These are phyloP conservation scores for Cataglyphis rosenhaueri DNA, from an alignment of 2,888 invertebrate species.

Conservation along the genomic window DNA sequence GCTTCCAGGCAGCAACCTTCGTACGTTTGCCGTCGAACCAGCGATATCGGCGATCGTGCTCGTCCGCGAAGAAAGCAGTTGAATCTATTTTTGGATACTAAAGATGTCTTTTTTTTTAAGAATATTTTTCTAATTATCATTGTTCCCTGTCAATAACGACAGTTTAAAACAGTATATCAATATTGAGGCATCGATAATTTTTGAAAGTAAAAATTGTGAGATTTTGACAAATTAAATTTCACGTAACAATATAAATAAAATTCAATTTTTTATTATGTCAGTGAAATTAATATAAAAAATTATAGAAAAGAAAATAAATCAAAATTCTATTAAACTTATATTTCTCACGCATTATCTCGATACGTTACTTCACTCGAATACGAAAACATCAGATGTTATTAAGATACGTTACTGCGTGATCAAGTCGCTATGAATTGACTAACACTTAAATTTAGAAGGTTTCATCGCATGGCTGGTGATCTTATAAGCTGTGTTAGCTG, in stretches of 20 bases:
- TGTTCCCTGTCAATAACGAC: not conserved
- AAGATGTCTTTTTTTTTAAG: not conserved
- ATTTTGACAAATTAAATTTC: not conserved
- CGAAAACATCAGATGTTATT: constrained; percentile 32
- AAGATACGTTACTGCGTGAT: constrained; percentile 65
- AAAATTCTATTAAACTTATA: not conserved
- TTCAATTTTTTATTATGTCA: not conserved
- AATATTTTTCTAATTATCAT: not conserved
- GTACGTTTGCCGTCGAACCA: constrained; percentile 31
- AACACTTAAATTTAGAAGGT: constrained; percentile 83
- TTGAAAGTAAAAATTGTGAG: not conserved
- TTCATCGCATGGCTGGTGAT: constrained; percentile 86
- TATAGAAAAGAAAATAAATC: not conserved
- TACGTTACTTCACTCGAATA: not conserved
- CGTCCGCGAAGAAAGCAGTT: constrained; percentile 27
- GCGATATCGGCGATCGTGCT: constrained; percentile 54
- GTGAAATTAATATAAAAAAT: not conserved
- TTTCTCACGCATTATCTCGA: not conserved
- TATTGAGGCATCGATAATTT: not conserved
- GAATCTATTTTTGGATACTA: constrained; percentile 26
- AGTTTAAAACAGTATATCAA: too few relatives aligned
- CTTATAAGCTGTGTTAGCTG: constrained; percentile 82
- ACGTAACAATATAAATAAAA: not conserved
- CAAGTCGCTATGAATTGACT: constrained; percentile 68
- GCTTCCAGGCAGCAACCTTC: constrained; percentile 64